Evolutionary conservation across 2,888 invertebrate genomes (phyloP).

Genomic region (Cerceris ruficornis): DNA sequence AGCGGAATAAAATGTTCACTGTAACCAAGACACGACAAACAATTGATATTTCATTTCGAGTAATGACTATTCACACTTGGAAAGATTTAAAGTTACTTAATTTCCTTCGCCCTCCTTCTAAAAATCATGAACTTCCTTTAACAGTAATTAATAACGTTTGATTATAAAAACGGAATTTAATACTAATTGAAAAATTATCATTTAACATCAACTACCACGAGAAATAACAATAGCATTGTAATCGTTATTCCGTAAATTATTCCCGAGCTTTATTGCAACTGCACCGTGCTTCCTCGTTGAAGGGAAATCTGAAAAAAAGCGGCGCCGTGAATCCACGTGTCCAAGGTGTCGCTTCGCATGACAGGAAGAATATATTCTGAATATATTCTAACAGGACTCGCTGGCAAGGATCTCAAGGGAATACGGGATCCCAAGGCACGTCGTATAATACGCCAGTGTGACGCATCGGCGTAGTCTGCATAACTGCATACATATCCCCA

Average conservation of each 20-base stretch:
- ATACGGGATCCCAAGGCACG: slow-evolving; percentile 63
- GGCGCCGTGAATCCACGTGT: slow-evolving; percentile 9
- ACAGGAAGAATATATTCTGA: slow-evolving; percentile 60
- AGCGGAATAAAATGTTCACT: too few relatives aligned
- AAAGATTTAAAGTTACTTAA: too few relatives aligned
- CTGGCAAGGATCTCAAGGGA: slow-evolving; percentile 63
- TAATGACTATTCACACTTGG: too few relatives aligned
- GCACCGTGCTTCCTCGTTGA: slow-evolving; percentile 18
- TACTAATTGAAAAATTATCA: too few relatives aligned
- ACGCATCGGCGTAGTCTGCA: slow-evolving; percentile 75
- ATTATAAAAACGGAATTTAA: too few relatives aligned
- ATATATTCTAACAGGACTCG: slow-evolving; percentile 59
- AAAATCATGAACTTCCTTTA: too few relatives aligned
- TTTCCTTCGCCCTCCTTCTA: too few relatives aligned
- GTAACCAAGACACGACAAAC: too few relatives aligned
- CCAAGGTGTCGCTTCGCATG: slow-evolving; percentile 52
- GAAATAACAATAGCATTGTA: neutral
- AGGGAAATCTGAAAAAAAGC: slow-evolving; percentile 32
- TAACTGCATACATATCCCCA: slow-evolving; percentile 74
- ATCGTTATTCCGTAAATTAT: neutral
- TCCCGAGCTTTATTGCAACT: neutral
- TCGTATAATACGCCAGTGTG: slow-evolving; percentile 72
- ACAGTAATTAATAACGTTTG: too few relatives aligned
- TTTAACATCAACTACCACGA: too few relatives aligned
- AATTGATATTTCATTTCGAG: too few relatives aligned